These are phyloP conservation scores for Neoarius graeffei DNA, from an alignment of 2,113 vertebrate species.

Conservation along the genomic window DNA sequence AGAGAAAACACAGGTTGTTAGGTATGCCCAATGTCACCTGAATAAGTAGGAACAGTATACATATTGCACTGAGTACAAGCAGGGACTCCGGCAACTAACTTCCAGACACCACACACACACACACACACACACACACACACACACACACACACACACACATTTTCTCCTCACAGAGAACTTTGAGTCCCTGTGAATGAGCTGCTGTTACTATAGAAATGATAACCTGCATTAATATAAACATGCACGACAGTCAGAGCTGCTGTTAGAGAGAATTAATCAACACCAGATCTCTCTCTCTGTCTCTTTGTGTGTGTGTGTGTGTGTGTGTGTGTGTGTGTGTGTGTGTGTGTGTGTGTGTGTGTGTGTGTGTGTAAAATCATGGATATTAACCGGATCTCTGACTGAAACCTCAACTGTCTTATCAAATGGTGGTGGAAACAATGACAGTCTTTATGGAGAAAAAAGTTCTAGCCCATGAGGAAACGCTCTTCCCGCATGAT, in stretches of 20 bases:
- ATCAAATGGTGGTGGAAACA: slow-evolving; percentile 69
- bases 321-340: neutral
- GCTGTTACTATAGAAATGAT: neutral
- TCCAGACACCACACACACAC: no score
- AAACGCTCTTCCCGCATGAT: slow-evolving; percentile 61
- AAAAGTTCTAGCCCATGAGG: slow-evolving; percentile 65
- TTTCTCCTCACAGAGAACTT: neutral
- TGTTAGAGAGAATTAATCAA: neutral
- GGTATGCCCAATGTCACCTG: no score
- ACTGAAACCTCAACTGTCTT: slow-evolving; percentile 6
- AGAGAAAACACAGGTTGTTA: no score
- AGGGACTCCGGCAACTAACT: no score
- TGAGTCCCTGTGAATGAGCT: neutral
- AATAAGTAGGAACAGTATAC: no score
- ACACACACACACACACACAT: no score
- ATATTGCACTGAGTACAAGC: no score
- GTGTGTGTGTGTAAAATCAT: neutral
- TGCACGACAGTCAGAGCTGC: neutral
- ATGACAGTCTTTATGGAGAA: slow-evolving; percentile 66
- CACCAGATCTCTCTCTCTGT: neutral
- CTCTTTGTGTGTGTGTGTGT: neutral
- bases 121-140: no score
- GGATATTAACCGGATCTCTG: neutral
- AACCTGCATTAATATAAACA: neutral
- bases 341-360: slow-evolving; percentile 10